Percentiles rank a stretch among this genome's conserved stretches.
phyloP scores from a whole-genome alignment of 1,140 invertebrate genomes.

The Solen grandis region DNA sequence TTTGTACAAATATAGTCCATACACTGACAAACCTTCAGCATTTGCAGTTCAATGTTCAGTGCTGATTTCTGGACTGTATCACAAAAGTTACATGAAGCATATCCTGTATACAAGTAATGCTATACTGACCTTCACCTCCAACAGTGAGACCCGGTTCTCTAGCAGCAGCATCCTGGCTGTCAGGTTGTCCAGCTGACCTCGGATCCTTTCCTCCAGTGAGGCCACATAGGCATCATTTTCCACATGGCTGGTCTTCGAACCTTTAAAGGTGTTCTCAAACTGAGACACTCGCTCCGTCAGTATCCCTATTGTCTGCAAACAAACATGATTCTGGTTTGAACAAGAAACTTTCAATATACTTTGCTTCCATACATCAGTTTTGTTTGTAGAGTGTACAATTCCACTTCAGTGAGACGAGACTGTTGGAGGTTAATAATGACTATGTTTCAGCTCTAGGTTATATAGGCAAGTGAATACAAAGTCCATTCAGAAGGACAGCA shows the following conservation, averaged over 20 bases:
- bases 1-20: too few relatives aligned
- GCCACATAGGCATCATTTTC: not conserved
- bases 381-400: too few relatives aligned
- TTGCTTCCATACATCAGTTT: too few relatives aligned
- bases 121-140: constrained; percentile 36
- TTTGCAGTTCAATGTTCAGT: not conserved
- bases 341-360: not conserved
- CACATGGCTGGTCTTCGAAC: not conserved
- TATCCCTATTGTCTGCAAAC: constrained; percentile 18
- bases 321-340: not conserved
- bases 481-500: too few relatives aligned
- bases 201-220: not conserved
- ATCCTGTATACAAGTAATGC: not conserved
- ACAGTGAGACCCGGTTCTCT: constrained; percentile 46
- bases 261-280: not conserved
- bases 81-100: too few relatives aligned
- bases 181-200: constrained; percentile 20
- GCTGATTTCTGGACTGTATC: too few relatives aligned
- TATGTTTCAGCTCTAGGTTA: not conserved
- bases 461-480: not conserved
- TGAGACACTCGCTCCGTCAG: not conserved
- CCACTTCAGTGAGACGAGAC: too few relatives aligned
- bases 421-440: not conserved
- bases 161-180: constrained; percentile 29
- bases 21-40: too few relatives aligned